A percentile compares a stretch with the other conserved stretches of the same genome.
Conservation (phyloP, 2,797 vertebrate genomes). For the Macropodus opercularis region DNA sequence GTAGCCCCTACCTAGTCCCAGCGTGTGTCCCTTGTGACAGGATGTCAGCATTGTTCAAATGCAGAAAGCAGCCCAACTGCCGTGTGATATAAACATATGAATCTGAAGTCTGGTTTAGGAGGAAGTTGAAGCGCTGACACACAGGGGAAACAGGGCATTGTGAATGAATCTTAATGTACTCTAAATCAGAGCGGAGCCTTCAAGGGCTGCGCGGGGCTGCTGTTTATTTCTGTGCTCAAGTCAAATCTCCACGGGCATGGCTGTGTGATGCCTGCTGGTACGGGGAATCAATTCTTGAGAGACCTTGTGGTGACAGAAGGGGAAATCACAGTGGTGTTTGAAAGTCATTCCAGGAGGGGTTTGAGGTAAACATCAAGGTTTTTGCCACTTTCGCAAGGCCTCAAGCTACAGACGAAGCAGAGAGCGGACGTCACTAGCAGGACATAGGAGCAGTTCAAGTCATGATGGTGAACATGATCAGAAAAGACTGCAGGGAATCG, state of each 20-base stretch:
- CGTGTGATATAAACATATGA: slow-evolving; percentile 71
- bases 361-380: slow-evolving; percentile 69
- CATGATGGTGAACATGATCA: slow-evolving; percentile 10
- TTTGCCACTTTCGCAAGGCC: slow-evolving; percentile 62
- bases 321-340: slow-evolving; percentile 74
- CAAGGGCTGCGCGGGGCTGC: slow-evolving; percentile 63
- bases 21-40: slow-evolving; percentile 60
- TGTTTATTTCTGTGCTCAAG: slow-evolving; percentile 75
- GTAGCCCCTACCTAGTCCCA: slow-evolving; percentile 33
- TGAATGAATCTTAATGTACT: slow-evolving; percentile 76
- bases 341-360: slow-evolving; percentile 69
- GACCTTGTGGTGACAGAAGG: slow-evolving; percentile 76
- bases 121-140: slow-evolving; percentile 74
- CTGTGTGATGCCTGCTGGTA: slow-evolving; percentile 71
- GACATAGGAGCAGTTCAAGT: slow-evolving; percentile 5
- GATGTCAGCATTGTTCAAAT: slow-evolving; percentile 75
- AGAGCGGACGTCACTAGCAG: slow-evolving; percentile 19
- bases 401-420: slow-evolving; percentile 42
- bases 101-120: slow-evolving; percentile 61
- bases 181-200: slow-evolving; percentile 75
- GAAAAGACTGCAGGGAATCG: slow-evolving; percentile 14
- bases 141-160: slow-evolving; percentile 56
- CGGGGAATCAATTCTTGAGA: slow-evolving; percentile 73
- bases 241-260: slow-evolving; percentile 70
- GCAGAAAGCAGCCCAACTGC: slow-evolving; percentile 63